Evolutionary conservation across 2,797 vertebrate genomes (phyloP), one percentile per base, ranked within the genome.

Genomic region (Mustela erminea): DNA sequence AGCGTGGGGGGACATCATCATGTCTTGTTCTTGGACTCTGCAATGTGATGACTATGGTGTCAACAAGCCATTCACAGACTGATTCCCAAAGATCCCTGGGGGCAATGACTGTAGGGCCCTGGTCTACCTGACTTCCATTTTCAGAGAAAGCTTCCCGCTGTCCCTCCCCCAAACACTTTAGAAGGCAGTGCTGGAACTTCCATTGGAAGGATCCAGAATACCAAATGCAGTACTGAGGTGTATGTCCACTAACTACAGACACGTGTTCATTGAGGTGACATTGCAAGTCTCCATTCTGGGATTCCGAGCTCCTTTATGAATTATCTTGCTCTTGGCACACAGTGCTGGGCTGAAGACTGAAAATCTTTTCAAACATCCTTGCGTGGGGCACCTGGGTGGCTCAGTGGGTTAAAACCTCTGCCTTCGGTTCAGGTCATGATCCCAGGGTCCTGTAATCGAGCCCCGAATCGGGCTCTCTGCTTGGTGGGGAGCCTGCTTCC

Each of bases 141-240:
- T 99, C 98, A 93, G 99, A 99, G 98, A 99, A 98, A 81, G 98
- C 98, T 92, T 98, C 98, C 91, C 98, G 98, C 96, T 3, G 52
- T 54, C 99, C 99, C 49, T 2, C 32, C 32, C 27, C 60, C 60
- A 14, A 14, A 14, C 64, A 99, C 98, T 98, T 99, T 99, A 96
- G 99, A 98, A 98, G 98, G 98, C 98, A 98, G 87, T 82, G 98
- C 99, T 74, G 99, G 99, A 98, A 99, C 99, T 99, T 99, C 29
- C 29, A 7, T 66, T 66, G 62, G 62, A 66, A 66, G 62, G 29
- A 66, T n/a, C 62, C 62, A 98, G 99, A 99, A 99, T 99, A 99
- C 98, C 99, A 99, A 99, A 99, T 99, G 98, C 99, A 99, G 99
- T 99, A 99, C 99, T 99, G 99, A 99, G 99, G 99, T 88, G 99